Percentiles rank a stretch among this genome's conserved stretches.
Evolutionary conservation across 2,113 vertebrate genomes (phyloP).

Genomic region (Azemiops feae): DNA sequence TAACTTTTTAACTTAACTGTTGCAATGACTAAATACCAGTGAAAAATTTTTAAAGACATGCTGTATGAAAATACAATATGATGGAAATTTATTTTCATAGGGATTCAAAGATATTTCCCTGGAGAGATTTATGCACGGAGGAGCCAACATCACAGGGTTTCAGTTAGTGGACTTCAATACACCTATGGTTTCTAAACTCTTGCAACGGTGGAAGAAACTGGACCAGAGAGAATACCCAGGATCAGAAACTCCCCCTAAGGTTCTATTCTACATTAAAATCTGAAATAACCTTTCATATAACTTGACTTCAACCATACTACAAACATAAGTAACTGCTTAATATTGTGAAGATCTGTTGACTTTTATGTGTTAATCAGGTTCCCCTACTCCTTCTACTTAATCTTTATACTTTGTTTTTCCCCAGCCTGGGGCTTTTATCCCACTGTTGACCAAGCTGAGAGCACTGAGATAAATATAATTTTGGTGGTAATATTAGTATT

Average conservation of each 20-base stretch:
- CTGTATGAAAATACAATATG: constrained; percentile 31
- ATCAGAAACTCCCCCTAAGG: constrained; percentile 95
- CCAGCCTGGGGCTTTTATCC: neutral
- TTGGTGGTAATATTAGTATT: neutral
- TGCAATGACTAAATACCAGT: constrained; percentile 23
- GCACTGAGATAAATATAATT: neutral
- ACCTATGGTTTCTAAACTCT: constrained; percentile 92
- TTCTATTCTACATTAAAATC: constrained; percentile 51
- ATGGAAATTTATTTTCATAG: constrained; percentile 69
- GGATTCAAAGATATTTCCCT: constrained; percentile 98
- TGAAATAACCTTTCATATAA: neutral
- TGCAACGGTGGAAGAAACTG: constrained; percentile 99
- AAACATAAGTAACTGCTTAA: neutral
- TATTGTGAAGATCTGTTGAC: neutral
- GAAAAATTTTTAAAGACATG: neutral
- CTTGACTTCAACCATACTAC: neutral
- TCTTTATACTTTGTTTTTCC: neutral
- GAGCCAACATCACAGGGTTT: constrained; percentile 97
- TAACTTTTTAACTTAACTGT: neutral
- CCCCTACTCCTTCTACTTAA: neutral
- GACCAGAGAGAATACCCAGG: constrained; percentile 98
- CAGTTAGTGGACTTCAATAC: constrained; percentile 97
- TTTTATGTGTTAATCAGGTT: neutral
- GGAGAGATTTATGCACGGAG: constrained; percentile 97
- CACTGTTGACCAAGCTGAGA: neutral